phyloP scores from a whole-genome alignment of 2,797 vertebrate genomes.

The Acanthopagrus latus region DNA sequence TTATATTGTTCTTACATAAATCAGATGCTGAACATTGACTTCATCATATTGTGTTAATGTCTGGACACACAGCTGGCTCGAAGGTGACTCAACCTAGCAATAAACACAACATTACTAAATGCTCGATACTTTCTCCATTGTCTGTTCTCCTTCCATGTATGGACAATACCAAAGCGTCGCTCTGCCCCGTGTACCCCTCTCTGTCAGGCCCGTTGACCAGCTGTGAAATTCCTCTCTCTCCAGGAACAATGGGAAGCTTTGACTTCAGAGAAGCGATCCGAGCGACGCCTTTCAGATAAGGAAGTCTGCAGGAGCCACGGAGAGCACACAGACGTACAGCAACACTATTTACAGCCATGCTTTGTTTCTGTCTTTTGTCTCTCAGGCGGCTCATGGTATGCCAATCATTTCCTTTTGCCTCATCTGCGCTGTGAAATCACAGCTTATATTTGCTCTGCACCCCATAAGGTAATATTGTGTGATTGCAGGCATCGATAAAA shows the following conservation, averaged over 20 bases:
- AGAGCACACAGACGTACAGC: constrained; percentile 57
- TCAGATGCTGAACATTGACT: neutral
- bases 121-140: constrained; percentile 22
- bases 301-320: constrained; percentile 75
- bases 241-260: constrained; percentile 78
- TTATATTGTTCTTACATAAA: neutral
- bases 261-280: constrained; percentile 70
- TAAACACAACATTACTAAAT: neutral
- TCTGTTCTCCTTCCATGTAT: constrained; percentile 40
- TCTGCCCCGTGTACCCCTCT: constrained; percentile 32
- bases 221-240: constrained; percentile 71
- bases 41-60: neutral
- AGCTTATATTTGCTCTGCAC: constrained; percentile 12
- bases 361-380: constrained; percentile 76
- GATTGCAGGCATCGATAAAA: neutral
- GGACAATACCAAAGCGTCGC: constrained; percentile 32
- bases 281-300: constrained; percentile 75
- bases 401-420: constrained; percentile 67
- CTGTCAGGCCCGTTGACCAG: constrained; percentile 63
- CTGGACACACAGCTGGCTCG: constrained; percentile 2
- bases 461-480: constrained; percentile 3
- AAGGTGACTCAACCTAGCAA: neutral
- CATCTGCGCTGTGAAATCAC: constrained; percentile 37
- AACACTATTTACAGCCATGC: constrained; percentile 77
- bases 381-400: constrained; percentile 52